Evolutionary conservation across 2,113 vertebrate genomes (phyloP), one percentile per base, ranked within the genome.

Genomic region (Nicator chloris): DNA sequence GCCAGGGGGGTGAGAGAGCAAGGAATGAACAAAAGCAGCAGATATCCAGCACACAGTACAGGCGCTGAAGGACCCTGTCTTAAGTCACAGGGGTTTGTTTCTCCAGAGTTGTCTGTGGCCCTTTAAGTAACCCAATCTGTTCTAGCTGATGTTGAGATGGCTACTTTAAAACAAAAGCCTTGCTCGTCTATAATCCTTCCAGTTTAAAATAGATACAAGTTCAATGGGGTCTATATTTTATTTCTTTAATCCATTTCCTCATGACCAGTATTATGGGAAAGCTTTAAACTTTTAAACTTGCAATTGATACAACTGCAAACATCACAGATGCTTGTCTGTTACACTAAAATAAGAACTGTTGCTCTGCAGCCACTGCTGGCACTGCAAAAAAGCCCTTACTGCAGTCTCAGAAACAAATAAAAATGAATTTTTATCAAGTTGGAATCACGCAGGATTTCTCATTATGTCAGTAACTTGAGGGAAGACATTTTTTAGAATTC

Each of bases 161-260:
- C 84, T 79, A 45, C 57, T 82, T 95, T 96, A 96, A 97, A 97
- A 97, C 94, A 97, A 97, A 97, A 95, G 93, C 28, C 37, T 84
- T 84, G 92, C 81, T 92, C 18, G 40, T 71, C 82, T 76, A 53
- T 93, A 98, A 97, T 95, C 95, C 90, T 95, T 92, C 7, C 44
- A 78, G 88, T 96, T 95, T 97, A 93, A 95, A 96, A 96, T 81
- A 96, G 92, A 97, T 96, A 97, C 95, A 88, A 94, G 96, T 96
- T 93, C 47, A 92, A 91, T 64, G 1, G 97, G 97, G 96, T 97
- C 96, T 95, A 75, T 86, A 93, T 95, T 97, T 97, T 94, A 73
- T 66, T 96, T 96, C 92, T 97, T 89, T 97, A 97, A 93, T 96
- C 94, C 47, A 72, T 93, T 97, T 98, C 97, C 95, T 97, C 95